phyloP scores from a whole-genome alignment of 2,113 vertebrate genomes.

The Lutjanus erythropterus region DNA sequence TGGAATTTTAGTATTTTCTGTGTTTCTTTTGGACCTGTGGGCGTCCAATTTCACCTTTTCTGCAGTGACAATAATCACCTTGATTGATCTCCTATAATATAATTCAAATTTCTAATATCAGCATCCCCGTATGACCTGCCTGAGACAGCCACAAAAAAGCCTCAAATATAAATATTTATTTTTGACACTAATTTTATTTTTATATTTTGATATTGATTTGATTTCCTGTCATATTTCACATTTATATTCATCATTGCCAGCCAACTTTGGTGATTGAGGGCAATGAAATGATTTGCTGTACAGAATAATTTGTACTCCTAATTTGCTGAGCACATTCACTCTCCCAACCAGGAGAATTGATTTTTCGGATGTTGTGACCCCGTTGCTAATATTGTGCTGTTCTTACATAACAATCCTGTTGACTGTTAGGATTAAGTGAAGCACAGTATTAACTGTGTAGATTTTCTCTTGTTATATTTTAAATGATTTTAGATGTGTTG shows the following conservation, averaged over 20 bases:
- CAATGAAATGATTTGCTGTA: background rate
- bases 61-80: background rate
- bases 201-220: no score
- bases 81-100: background rate
- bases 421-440: background rate
- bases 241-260: no score
- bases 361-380: constrained; percentile 10
- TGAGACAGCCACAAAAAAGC: background rate
- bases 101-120: background rate
- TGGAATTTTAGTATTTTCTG: background rate
- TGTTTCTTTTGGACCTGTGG: background rate
- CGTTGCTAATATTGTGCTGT: background rate
- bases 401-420: constrained; percentile 35
- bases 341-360: constrained; percentile 30
- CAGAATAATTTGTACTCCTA: background rate
- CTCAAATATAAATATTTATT: background rate
- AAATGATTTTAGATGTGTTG: background rate
- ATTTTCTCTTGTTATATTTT: background rate
- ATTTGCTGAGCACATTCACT: constrained; percentile 4
- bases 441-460: background rate
- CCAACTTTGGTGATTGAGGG: background rate
- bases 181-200: no score
- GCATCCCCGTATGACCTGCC: no score
- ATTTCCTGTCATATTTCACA: no score
- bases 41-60: background rate